Conservation (phyloP, 2,888 invertebrate species). For the Scelioninae gen. 1 region DNA sequence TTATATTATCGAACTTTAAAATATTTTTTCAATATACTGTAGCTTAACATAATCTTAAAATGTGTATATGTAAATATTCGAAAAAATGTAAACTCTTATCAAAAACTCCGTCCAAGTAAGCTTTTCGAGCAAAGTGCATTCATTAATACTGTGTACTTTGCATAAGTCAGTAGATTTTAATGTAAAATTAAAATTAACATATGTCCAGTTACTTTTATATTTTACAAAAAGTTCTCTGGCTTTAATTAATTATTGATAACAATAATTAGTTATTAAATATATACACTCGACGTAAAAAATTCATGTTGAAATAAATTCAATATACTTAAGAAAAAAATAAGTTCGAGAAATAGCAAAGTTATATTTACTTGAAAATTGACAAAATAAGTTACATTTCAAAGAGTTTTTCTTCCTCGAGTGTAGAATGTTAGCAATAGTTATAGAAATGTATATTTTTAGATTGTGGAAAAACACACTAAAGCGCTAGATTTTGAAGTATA, state of each 20-base stretch:
- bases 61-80: conserved; percentile 63
- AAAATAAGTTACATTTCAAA: too few relatives aligned
- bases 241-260: neutral
- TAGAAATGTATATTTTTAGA: too few relatives aligned
- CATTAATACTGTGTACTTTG: conserved; percentile 73
- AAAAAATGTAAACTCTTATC: conserved; percentile 76
- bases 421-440: too few relatives aligned
- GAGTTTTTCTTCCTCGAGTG: too few relatives aligned
- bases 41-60: conserved; percentile 42
- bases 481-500: too few relatives aligned
- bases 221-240: neutral
- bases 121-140: conserved; percentile 77
- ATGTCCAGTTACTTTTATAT: neutral
- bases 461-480: too few relatives aligned
- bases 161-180: conserved; percentile 77
- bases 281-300: too few relatives aligned
- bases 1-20: neutral
- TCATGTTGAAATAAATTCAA: too few relatives aligned
- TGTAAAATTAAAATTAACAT: neutral
- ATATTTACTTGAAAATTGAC: too few relatives aligned
- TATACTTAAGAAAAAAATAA: too few relatives aligned
- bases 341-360: too few relatives aligned
- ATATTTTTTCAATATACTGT: neutral
- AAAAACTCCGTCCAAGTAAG: conserved; percentile 83
- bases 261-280: too few relatives aligned